Conservation (phyloP, 2,797 vertebrate genomes). For the Brachymystax lenok region DNA sequence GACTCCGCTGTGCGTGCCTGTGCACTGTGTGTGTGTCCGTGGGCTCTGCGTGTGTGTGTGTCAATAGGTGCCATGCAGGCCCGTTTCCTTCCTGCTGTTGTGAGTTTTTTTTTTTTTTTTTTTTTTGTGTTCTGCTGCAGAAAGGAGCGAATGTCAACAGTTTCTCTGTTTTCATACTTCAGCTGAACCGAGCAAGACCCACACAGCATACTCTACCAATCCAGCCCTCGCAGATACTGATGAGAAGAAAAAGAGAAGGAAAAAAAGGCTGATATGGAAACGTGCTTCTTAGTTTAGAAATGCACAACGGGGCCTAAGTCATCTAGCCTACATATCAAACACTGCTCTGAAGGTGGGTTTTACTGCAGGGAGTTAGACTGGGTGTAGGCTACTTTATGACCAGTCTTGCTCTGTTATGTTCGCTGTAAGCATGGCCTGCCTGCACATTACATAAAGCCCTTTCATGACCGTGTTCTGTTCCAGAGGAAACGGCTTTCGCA, state of each 20-base stretch:
- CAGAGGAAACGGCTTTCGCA: slow-evolving; percentile 53
- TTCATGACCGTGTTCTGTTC: slow-evolving; percentile 38
- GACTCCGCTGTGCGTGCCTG: background rate
- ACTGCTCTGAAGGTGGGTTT: background rate
- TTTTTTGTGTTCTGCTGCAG: background rate
- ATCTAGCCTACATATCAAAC: background rate
- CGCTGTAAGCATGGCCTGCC: background rate
- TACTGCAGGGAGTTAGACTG: background rate
- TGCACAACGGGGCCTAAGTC: background rate
- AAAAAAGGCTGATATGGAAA: background rate
- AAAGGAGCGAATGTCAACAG: slow-evolving; percentile 8
- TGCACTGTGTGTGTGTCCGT: background rate
- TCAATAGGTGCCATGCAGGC: background rate
- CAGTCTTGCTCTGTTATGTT: background rate
- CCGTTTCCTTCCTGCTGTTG: slow-evolving; percentile 22
- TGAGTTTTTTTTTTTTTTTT: background rate
- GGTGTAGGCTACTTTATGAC: background rate
- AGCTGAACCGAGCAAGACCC: background rate
- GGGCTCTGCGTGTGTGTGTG: slow-evolving; percentile 1
- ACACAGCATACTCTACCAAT: background rate
- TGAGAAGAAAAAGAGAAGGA: too few relatives aligned
- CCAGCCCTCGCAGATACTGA: background rate
- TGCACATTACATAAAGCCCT: slow-evolving; percentile 50
- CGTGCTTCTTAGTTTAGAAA: background rate
- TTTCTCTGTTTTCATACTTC: slow-evolving; percentile 8